Evolutionary conservation across 2,888 invertebrate species (phyloP).

Genomic region (Rugalucina vietnamica): DNA sequence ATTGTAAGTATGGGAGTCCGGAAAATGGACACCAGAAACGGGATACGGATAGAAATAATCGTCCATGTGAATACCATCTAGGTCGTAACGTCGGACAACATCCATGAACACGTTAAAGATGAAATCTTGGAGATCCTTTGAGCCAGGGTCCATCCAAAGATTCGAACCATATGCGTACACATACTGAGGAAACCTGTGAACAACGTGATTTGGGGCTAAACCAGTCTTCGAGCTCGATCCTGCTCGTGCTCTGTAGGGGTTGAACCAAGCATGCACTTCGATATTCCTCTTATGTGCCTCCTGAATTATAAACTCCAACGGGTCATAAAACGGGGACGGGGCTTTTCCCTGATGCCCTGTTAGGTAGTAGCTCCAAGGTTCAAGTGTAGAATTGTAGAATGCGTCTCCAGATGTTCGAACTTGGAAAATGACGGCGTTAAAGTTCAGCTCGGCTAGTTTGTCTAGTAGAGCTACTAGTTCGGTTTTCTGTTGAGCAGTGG

Average conservation of each 20-base stretch:
- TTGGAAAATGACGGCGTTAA: constrained; percentile 77
- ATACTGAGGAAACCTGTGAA: constrained; percentile 71
- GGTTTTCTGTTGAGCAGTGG: constrained; percentile 66
- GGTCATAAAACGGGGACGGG: constrained; percentile 78
- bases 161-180: constrained; percentile 74
- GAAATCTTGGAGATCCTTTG: constrained; percentile 71
- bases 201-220: constrained; percentile 78
- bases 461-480: constrained; percentile 67
- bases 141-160: constrained; percentile 81
- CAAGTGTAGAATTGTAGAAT: constrained; percentile 76
- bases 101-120: constrained; percentile 73
- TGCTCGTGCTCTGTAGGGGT: constrained; percentile 78
- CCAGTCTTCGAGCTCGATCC: constrained; percentile 68
- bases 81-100: constrained; percentile 76
- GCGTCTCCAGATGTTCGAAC: constrained; percentile 78
- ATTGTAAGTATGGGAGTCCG: constrained; percentile 75
- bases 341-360: constrained; percentile 76
- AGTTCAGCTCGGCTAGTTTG: constrained; percentile 67
- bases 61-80: constrained; percentile 81
- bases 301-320: constrained; percentile 70
- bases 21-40: constrained; percentile 72
- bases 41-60: constrained; percentile 83
- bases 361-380: constrained; percentile 81
- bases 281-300: constrained; percentile 76
- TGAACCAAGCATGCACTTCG: constrained; percentile 81